Conservation (phyloP, 35 echinoderm and acorn worm species). For the Ophiothrix spiculata region DNA sequence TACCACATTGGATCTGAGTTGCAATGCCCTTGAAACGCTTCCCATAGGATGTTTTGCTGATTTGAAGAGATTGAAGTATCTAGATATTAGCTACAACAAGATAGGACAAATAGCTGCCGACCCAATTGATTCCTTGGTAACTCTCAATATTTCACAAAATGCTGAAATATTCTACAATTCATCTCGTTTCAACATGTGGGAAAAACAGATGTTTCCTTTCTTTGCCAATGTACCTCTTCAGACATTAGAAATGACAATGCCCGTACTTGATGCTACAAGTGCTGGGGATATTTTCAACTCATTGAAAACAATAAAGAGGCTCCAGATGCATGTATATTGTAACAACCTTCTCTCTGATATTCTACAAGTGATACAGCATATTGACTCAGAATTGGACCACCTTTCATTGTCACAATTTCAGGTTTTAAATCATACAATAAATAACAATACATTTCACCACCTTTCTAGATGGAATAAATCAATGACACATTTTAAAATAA, state of each 20-base stretch:
- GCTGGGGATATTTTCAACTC: neutral
- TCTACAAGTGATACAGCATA: neutral
- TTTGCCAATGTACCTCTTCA: neutral
- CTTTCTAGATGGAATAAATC: neutral
- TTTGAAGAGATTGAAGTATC: neutral
- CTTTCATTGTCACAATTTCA: neutral
- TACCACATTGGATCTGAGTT: neutral
- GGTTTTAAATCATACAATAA: neutral
- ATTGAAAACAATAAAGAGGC: neutral
- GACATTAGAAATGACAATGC: neutral
- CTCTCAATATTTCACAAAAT: neutral
- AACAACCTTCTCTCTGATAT: neutral
- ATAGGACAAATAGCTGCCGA: neutral
- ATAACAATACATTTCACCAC: neutral
- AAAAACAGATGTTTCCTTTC: neutral
- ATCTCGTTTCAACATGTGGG: neutral
- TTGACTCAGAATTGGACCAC: neutral
- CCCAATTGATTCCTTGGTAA: neutral
- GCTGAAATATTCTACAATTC: neutral
- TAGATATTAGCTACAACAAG: neutral
- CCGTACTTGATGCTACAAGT: neutral
- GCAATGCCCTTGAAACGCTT: neutral
- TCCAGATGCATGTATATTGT: neutral
- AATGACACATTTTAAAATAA: neutral
- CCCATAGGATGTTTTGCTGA: neutral